Evolutionary conservation across 2,888 invertebrate genomes (phyloP).

Genomic region (Ochropleura leucogaster): DNA sequence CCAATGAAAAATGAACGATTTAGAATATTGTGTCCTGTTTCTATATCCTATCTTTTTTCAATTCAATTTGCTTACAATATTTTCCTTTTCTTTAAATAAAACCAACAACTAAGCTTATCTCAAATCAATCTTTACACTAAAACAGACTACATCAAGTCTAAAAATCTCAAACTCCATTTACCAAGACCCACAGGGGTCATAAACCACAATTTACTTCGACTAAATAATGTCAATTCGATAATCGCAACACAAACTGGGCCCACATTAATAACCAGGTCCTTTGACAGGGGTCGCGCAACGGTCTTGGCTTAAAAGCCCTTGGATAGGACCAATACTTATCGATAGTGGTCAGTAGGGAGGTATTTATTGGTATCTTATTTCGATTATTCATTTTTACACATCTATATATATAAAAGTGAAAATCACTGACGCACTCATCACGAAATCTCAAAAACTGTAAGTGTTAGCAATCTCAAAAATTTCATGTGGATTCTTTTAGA

Average conservation of each 20-base stretch:
- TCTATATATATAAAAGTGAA: no score
- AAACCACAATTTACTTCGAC: conserved; percentile 43
- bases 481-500: no score
- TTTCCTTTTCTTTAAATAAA: no score
- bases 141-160: neutral
- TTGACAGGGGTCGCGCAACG: conserved; percentile 52
- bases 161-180: neutral
- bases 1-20: no score
- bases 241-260: conserved; percentile 34
- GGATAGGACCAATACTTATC: conserved; percentile 38
- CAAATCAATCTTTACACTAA: neutral
- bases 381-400: no score
- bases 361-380: conserved; percentile 11
- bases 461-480: no score
- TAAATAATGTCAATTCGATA: conserved; percentile 53
- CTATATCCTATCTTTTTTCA: neutral
- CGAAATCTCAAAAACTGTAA: no score
- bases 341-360: neutral
- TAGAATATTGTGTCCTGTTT: neutral
- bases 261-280: conserved; percentile 50
- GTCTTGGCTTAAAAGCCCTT: conserved; percentile 28
- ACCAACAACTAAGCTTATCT: neutral
- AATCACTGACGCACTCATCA: no score
- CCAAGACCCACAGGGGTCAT: conserved; percentile 14
- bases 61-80: neutral